These are phyloP conservation scores for Tamandua tetradactyla DNA, from an alignment of 2,797 vertebrate genomes.

Conservation along the genomic window DNA sequence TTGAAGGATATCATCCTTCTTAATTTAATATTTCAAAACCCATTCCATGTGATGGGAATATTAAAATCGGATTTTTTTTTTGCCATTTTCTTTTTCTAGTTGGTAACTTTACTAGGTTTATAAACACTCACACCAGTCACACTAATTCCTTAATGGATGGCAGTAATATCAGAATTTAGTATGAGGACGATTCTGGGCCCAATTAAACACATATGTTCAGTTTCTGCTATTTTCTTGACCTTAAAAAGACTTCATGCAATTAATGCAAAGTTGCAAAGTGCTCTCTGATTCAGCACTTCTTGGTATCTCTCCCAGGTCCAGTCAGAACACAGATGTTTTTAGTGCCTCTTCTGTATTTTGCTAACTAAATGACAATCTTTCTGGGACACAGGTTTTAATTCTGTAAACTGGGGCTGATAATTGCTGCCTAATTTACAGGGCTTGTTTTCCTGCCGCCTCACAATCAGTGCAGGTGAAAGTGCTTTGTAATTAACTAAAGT, in stretches of 20 bases:
- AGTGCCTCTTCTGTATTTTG: not conserved
- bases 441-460: not conserved
- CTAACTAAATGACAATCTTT: not conserved
- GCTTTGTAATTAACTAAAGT: not conserved
- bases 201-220: not conserved
- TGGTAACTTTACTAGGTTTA: slow-evolving; percentile 31
- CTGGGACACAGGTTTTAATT: not conserved
- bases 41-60: not conserved
- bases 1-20: slow-evolving; percentile 44
- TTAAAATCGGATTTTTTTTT: slow-evolving; percentile 39
- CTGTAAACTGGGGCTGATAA: not conserved
- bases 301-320: not conserved
- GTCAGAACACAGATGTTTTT: not conserved
- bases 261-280: too few species aligned
- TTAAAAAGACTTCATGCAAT: not conserved
- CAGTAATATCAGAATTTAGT: slow-evolving; percentile 19
- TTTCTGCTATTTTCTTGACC: not conserved
- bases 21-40: slow-evolving; percentile 61
- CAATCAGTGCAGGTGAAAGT: not conserved
- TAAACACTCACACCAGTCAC: not conserved
- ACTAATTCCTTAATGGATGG: not conserved
- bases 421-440: not conserved
- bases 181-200: not conserved
- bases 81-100: not conserved
- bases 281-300: not conserved